These are phyloP conservation scores for Zosterops japonicus DNA, from an alignment of 2,113 vertebrate species.

Conservation along the genomic window DNA sequence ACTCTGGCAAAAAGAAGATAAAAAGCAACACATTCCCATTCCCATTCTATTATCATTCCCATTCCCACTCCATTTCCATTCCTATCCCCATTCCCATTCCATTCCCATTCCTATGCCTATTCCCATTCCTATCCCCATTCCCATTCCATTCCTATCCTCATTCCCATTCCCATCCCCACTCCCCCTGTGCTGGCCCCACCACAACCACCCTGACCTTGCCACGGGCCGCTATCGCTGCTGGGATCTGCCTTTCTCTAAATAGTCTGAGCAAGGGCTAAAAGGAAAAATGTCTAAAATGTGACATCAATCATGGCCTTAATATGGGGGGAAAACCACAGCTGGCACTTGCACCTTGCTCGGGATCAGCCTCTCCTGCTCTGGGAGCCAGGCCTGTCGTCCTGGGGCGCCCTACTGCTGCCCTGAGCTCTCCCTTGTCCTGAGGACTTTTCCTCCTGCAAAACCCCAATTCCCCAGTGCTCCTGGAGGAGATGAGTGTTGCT, in stretches of 20 bases:
- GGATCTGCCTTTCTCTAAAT: slow-evolving; percentile 49
- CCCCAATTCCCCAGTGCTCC: fast-evolving
- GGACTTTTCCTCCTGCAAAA: not conserved
- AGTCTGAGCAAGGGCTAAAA: slow-evolving; percentile 55
- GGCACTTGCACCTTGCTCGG: not conserved
- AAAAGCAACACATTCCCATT: not conserved
- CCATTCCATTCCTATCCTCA: fast-evolving
- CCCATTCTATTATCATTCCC: too few species aligned
- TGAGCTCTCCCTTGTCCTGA: fast-evolving
- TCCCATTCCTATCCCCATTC: fast-evolving
- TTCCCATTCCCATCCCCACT: not conserved
- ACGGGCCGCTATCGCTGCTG: not conserved
- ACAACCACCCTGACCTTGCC: not conserved
- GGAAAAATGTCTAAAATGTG: slow-evolving; percentile 43
- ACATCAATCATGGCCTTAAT: not conserved
- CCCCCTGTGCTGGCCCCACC: fast-evolving
- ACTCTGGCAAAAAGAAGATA: too few species aligned
- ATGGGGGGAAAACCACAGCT: not conserved
- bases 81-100: not conserved
- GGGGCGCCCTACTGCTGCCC: not conserved
- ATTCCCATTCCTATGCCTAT: not conserved
- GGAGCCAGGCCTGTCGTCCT: fast-evolving
- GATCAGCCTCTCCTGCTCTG: not conserved
- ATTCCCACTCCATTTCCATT: fast-evolving
- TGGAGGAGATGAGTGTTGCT: fast-evolving